Percentiles rank a stretch among this genome's conserved stretches.
Evolutionary conservation across 2,797 vertebrate genomes (phyloP).

Genomic region (Percopsis omiscomaycus): DNA sequence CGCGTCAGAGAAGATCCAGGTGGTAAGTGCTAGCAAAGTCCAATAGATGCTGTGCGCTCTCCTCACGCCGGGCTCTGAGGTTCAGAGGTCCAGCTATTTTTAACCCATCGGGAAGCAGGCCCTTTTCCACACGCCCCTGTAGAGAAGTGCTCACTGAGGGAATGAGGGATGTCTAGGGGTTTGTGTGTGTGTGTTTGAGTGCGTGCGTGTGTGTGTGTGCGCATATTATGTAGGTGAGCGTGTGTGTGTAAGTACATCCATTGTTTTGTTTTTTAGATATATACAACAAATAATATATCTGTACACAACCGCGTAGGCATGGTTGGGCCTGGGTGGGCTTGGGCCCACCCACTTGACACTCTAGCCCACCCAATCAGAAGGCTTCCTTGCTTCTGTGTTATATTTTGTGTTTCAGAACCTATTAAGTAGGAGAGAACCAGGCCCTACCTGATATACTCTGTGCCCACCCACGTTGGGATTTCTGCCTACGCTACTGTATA

Average conservation of each 20-base stretch:
- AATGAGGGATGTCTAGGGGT: constrained; percentile 31
- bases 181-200: constrained; percentile 3
- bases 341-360: neutral
- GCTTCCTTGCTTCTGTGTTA: too few species aligned
- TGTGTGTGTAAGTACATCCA: neutral
- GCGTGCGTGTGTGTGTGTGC: constrained; percentile 1
- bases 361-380: too few species aligned
- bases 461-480: too few species aligned
- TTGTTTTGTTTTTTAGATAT: neutral
- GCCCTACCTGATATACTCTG: too few species aligned
- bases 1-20: constrained; percentile 79
- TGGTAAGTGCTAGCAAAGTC: constrained; percentile 70
- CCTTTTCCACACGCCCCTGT: constrained; percentile 57
- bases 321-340: neutral
- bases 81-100: constrained; percentile 64
- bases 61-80: constrained; percentile 21
- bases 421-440: too few species aligned
- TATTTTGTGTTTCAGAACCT: too few species aligned
- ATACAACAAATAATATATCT: too few species aligned
- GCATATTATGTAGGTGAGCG: constrained; percentile 4
- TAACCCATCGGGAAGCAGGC: constrained; percentile 69
- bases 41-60: neutral
- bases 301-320: neutral
- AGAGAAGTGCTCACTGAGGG: constrained; percentile 37
- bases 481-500: too few species aligned